Base-by-base conservation (phyloP, 2,113 vertebrate species). In the Aptenodytes forsteri region DNA sequence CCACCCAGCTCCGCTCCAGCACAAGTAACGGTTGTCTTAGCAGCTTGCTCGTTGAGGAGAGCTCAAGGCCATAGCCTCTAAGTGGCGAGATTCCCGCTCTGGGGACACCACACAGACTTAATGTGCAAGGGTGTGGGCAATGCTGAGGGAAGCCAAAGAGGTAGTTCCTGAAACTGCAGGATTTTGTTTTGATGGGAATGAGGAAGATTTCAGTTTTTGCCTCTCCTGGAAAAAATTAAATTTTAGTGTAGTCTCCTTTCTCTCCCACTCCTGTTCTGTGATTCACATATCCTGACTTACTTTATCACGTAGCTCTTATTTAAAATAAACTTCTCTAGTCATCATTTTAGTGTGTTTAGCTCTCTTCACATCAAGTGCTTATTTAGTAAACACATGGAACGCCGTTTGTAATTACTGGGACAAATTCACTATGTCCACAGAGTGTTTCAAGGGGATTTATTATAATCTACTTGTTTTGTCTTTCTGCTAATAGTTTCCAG, bases 61-160 rank as follows among this genome's bases (percentile, higher is more conserved):
- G 29, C 50, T 87, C 1, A 1, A 19, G 1, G 4, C 61, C 29
- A 13, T 10, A 14, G 16, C 10, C 7, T 44, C 5, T 0, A 5
- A 52, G 77, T 4, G 30, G 34, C 61, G 26, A 21, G 44, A 29
- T 29, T 55, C 47, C 13, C 5, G 7, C 36, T 38, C 47, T 70
- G 83, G 49, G 25, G 34, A 44, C 55, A 47, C 13, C 59, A 25
- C 25, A 8, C 15, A 32, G 38, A 23, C 15, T 61, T 52, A 5
- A 1, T 3, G 23, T 50, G 23, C 32, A 54, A 13, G 40, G 55
- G 23, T 30, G 13, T 32, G 40, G 71, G 30, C 58, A 80, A 7
- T 40, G 34, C 62, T 83, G 64, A 47, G 46, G 42, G 44, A 83
- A 81, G 32, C n/a, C 58, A 38, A 30, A 25, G 44, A 76, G 16